phyloP scores from a whole-genome alignment of 1,140 invertebrate species.

The Cotesia typhae region DNA sequence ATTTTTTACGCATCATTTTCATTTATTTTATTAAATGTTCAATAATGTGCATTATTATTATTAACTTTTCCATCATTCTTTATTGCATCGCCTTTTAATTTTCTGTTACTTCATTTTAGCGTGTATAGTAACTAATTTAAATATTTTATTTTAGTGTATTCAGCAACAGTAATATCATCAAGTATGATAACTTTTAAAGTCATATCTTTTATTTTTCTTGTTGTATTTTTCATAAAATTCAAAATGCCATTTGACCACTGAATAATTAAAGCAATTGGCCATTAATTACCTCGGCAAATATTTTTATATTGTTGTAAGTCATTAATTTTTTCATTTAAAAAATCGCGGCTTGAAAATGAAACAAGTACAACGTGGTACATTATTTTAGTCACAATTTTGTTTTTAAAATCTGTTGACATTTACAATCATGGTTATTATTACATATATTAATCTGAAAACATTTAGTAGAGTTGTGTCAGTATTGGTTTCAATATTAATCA shows the following conservation, averaged over 20 bases:
- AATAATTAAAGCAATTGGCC: conserved; percentile 2
- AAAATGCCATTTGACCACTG: too few species aligned
- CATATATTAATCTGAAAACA: conserved; percentile 11
- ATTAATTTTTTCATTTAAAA: conserved; percentile 16
- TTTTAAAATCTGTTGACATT: conserved; percentile 30
- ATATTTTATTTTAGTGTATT: too few species aligned
- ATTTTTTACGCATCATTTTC: conserved; percentile 23
- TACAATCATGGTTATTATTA: background rate
- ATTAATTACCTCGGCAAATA: conserved; percentile 7
- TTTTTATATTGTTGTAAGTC: background rate
- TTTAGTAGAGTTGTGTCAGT: conserved; percentile 22
- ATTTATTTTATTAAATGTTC: conserved; percentile 15
- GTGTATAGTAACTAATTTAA: too few species aligned
- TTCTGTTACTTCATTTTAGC: too few species aligned
- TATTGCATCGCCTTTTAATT: too few species aligned
- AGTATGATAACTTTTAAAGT: too few species aligned
- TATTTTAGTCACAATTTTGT: conserved; percentile 40
- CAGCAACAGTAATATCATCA: too few species aligned
- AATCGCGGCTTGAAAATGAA: conserved; percentile 43
- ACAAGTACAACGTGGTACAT: conserved; percentile 40
- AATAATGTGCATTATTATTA: too few species aligned
- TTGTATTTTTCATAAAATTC: too few species aligned
- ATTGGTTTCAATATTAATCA: conserved; percentile 17
- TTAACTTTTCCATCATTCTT: too few species aligned
- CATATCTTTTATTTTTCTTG: too few species aligned